Base-by-base conservation (phyloP, 2,797 vertebrate species). In the Muscicapa striata region DNA sequence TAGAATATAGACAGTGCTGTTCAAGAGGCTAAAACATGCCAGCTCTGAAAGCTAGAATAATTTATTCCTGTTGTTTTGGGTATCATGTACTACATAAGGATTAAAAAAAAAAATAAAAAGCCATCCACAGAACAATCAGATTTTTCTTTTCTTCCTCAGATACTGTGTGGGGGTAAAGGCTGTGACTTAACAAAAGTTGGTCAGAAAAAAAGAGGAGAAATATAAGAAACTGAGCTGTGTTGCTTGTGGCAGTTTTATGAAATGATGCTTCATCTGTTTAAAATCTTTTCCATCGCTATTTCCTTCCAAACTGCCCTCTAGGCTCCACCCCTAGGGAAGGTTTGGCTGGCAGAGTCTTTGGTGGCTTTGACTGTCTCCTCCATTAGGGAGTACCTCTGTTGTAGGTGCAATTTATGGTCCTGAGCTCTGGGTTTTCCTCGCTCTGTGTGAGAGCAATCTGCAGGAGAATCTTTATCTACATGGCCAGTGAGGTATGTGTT, bases 11-110 rank as follows among this genome's bases (percentile, higher is more conserved):
- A 89, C 12, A 76, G 68, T 81, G 75, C 68, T 49, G 69, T 93
- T 77, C 20, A 40, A 89, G 48, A 68, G 54, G 62, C 13, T 86
- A 10, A 92, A 78, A 55, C 29, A 75, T 58, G 89, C 75, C 82
- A 69, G 21, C n/a, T 78, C 49, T 41, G 61, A 81, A 84, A 69
- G 45, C 17, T 3, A 14, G 43, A 58, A 61, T 89, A 59, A 95
- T 92, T 92, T 57, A 55, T 95, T 92, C 84, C 87, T 79, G 22
- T 93, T 93, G 85, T 8, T 92, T 88, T 41, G 74, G 34, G 74
- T 91, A 87, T 94, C 79, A 9, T 46, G 73, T 87, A 54, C 70
- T 84, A 54, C 69, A 66, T 57, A 68, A 38, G 41, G 41, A 72
- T 84, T 18, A 19, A 32, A 48, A 26, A 29, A 62, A n/a, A 52